Percentiles rank a stretch among this genome's conserved stretches.
Evolutionary conservation across 2,797 vertebrate species (phyloP).

Genomic region (Periophthalmus magnuspinnatus): DNA sequence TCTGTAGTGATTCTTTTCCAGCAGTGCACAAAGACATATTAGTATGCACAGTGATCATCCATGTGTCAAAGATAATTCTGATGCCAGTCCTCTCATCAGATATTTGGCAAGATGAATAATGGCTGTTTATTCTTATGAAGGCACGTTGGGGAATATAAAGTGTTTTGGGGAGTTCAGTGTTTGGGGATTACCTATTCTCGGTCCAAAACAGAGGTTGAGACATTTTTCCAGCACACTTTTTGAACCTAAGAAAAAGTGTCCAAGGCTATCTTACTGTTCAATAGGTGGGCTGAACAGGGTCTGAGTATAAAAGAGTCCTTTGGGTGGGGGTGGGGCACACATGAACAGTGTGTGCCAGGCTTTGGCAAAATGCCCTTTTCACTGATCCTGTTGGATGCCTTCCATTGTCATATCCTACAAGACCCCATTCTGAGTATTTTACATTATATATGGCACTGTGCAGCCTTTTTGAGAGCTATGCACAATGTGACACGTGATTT

Average conservation of each 20-base stretch:
- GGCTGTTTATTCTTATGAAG: constrained; percentile 26
- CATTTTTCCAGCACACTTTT: constrained; percentile 32
- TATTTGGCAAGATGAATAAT: constrained; percentile 31
- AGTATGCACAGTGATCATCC: not conserved
- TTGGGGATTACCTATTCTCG: constrained; percentile 43
- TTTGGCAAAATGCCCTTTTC: constrained; percentile 73
- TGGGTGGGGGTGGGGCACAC: constrained; percentile 48
- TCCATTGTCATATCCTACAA: constrained; percentile 68
- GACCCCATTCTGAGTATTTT: constrained; percentile 47
- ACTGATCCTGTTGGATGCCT: constrained; percentile 75
- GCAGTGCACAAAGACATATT: not conserved
- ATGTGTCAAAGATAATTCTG: constrained; percentile 31
- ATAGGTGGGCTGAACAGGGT: constrained; percentile 24
- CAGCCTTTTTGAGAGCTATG: not conserved
- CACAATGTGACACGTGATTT: not conserved
- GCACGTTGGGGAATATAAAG: constrained; percentile 19
- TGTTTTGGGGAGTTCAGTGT: constrained; percentile 27
- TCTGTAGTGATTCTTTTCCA: not conserved
- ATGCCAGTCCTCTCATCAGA: constrained; percentile 33
- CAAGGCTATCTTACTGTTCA: constrained; percentile 26
- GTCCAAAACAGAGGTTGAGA: constrained; percentile 17
- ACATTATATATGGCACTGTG: constrained; percentile 32
- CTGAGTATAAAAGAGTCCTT: constrained; percentile 59
- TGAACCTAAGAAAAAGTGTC: constrained; percentile 29
- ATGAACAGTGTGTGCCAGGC: constrained; percentile 58